Conservation (phyloP, 2,888 invertebrate species). For the Aleiodes leptofemur region DNA sequence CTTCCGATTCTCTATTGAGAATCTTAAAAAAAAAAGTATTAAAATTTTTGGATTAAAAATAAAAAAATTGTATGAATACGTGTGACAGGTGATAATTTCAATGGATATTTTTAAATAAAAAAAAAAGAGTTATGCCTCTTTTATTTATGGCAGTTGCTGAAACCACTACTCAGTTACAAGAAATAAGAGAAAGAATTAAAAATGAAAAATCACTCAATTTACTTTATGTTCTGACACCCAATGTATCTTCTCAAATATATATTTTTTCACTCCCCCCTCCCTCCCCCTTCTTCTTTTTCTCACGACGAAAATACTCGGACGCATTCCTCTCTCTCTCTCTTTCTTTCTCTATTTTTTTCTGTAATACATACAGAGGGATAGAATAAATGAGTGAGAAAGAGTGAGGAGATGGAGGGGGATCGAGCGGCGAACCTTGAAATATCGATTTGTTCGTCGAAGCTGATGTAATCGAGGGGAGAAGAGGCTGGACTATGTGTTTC, state of each 20-base stretch:
- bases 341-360: neutral
- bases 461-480: slow-evolving; percentile 65
- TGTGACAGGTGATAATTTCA: neutral
- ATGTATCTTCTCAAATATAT: slow-evolving; percentile 10
- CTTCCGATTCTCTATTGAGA: too few species aligned
- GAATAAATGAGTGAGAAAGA: slow-evolving; percentile 10
- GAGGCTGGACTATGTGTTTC: neutral
- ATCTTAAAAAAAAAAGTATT: neutral
- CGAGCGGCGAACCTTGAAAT: slow-evolving; percentile 67
- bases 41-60: neutral
- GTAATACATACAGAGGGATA: slow-evolving; percentile 18
- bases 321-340: slow-evolving; percentile 10
- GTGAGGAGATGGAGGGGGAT: slow-evolving; percentile 45
- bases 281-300: neutral
- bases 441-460: slow-evolving; percentile 70
- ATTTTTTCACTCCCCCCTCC: slow-evolving; percentile 2
- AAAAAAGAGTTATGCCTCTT: neutral
- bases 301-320: slow-evolving; percentile 36
- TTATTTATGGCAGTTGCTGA: neutral
- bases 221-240: neutral
- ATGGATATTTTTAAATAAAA: neutral
- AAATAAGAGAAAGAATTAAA: neutral
- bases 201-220: slow-evolving; percentile 7
- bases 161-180: neutral
- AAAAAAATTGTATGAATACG: neutral